Conservation (phyloP, 2,888 invertebrate species). For the Ophion obscuratus region DNA sequence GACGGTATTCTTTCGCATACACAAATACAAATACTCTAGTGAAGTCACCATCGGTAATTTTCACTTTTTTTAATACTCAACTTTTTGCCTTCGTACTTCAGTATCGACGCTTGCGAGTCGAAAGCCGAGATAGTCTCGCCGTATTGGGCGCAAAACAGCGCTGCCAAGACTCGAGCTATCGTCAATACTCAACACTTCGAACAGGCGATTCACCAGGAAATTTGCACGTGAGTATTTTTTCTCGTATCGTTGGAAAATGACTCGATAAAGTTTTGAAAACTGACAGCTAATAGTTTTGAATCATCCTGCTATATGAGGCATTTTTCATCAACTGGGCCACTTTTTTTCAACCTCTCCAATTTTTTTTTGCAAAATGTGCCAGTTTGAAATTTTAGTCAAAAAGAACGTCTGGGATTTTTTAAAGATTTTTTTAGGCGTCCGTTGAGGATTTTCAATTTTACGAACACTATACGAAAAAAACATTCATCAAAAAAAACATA, state of each 20-base stretch:
- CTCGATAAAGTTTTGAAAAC: too few species aligned
- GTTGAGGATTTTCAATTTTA: too few species aligned
- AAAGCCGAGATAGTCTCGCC: conserved; percentile 97
- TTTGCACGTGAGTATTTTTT: conserved; percentile 91
- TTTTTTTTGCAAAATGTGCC: too few species aligned
- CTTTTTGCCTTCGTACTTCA: conserved; percentile 81
- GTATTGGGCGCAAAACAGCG: conserved; percentile 97
- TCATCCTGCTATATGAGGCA: too few species aligned
- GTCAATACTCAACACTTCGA: conserved; percentile 98
- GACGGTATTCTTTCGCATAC: conserved; percentile 21
- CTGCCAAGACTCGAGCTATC: conserved; percentile 95
- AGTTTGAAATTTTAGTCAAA: too few species aligned
- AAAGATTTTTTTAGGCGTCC: too few species aligned
- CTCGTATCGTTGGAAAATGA: conserved; percentile 17
- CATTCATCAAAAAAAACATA: too few species aligned
- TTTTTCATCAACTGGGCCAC: too few species aligned
- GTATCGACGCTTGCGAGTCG: conserved; percentile 95
- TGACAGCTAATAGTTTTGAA: too few species aligned
- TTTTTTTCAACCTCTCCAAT: too few species aligned
- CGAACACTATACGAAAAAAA: too few species aligned
- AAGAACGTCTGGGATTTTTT: too few species aligned
- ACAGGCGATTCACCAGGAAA: conserved; percentile 97
- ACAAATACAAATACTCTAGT: conserved; percentile 26
- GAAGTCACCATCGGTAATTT: conserved; percentile 3
- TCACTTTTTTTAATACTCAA: conserved; percentile 38